A percentile compares a stretch with the other conserved stretches of the same genome.
Evolutionary conservation across 2,888 invertebrate species (phyloP).

Genomic region (Euzetes globulus): DNA sequence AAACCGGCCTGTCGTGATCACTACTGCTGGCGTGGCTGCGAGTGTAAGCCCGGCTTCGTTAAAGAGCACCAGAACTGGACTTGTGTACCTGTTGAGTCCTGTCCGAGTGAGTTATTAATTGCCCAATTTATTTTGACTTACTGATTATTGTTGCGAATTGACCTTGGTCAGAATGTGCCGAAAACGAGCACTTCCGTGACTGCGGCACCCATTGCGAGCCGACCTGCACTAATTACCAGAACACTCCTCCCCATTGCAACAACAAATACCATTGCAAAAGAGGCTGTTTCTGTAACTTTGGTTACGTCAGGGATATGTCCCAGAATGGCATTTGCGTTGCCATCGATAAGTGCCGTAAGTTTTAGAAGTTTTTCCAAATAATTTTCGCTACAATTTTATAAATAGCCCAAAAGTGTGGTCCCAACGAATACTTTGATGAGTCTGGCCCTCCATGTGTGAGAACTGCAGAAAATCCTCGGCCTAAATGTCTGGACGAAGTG

Average conservation of each 20-base stretch:
- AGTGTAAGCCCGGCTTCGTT: conserved; percentile 33
- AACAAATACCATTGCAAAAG: conserved; percentile 29
- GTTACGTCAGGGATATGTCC: conserved; percentile 32
- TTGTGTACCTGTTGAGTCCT: conserved; percentile 29
- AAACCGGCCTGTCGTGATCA: conserved; percentile 23
- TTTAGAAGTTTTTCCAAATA: not conserved
- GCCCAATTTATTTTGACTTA: not conserved
- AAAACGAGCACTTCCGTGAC: conserved; percentile 30
- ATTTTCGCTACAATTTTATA: not conserved
- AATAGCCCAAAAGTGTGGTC: conserved; percentile 33
- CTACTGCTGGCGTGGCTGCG: conserved; percentile 33
- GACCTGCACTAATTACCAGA: conserved; percentile 32
- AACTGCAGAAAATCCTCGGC: conserved; percentile 16
- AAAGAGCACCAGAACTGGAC: conserved; percentile 31
- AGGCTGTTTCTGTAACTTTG: conserved; percentile 35
- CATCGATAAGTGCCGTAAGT: conserved; percentile 33
- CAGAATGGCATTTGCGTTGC: conserved; percentile 31
- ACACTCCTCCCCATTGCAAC: conserved; percentile 29
- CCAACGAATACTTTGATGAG: conserved; percentile 34
- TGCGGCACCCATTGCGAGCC: conserved; percentile 34
- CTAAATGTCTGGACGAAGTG: conserved; percentile 32
- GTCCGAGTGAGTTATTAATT: conserved; percentile 28
- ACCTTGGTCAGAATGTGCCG: conserved; percentile 24
- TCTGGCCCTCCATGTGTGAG: conserved; percentile 33
- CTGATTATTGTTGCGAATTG: too few relatives aligned